These are phyloP conservation scores for Erythrolamprus reginae DNA, from an alignment of 2,113 vertebrate species.

Conservation along the genomic window DNA sequence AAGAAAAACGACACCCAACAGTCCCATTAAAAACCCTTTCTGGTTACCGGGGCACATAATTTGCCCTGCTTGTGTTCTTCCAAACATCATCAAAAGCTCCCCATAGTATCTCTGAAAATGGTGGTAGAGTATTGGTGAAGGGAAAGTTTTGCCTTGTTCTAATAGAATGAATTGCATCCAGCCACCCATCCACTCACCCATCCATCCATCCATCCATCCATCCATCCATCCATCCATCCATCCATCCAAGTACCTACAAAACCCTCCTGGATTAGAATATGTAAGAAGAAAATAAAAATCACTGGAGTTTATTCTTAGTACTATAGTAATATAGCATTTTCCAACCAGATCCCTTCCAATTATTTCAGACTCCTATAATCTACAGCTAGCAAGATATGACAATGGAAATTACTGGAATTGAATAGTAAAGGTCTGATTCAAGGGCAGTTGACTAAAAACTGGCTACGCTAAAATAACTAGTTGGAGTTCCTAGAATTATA, in stretches of 20 bases:
- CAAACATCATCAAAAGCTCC: neutral
- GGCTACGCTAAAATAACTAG: neutral
- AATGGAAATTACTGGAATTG: neutral
- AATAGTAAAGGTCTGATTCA: neutral
- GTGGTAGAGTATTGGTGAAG: neutral
- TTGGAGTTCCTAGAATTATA: neutral
- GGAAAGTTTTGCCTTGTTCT: neutral
- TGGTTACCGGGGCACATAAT: neutral
- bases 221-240: too few relatives aligned
- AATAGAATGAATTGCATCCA: neutral
- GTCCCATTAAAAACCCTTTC: neutral
- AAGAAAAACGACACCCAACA: neutral
- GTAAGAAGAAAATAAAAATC: conserved; percentile 21
- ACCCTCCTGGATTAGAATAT: neutral
- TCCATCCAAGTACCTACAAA: neutral
- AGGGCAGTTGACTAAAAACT: neutral
- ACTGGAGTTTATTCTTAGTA: neutral
- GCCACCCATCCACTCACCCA: too few relatives aligned
- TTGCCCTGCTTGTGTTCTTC: neutral
- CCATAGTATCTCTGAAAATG: neutral
- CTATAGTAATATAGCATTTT: neutral
- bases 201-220: too few relatives aligned
- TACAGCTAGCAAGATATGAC: neutral
- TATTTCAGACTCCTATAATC: neutral
- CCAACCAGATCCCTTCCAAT: neutral